These are phyloP conservation scores for Scortum barcoo DNA, from an alignment of 2,113 vertebrate species.

Conservation along the genomic window DNA sequence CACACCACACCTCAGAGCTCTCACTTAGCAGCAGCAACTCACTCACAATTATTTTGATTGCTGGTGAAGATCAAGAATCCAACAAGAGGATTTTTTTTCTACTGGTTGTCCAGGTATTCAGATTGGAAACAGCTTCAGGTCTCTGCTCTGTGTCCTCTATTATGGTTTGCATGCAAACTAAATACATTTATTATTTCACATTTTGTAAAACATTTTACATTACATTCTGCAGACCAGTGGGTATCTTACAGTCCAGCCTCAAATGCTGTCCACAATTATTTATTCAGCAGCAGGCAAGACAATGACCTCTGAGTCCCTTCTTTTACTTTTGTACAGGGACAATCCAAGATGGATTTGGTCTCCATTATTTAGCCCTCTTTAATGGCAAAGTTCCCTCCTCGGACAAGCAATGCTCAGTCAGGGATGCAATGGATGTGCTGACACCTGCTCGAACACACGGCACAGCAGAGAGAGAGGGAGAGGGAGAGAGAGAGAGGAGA, in stretches of 20 bases:
- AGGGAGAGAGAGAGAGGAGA: conserved; percentile 5
- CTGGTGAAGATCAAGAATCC: neutral
- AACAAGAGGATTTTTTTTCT: neutral
- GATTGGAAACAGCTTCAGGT: neutral
- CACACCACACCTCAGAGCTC: too few relatives aligned
- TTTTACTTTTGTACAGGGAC: conserved; percentile 22
- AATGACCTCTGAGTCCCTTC: conserved; percentile 25
- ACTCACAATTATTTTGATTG: neutral
- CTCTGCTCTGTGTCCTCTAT: neutral
- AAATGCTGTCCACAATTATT: neutral
- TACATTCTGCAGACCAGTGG: neutral
- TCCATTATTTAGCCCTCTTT: conserved; percentile 61
- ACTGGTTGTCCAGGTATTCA: neutral
- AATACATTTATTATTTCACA: neutral
- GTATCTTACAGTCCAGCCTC: neutral
- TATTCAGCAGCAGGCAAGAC: conserved; percentile 32
- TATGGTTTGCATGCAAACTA: too few relatives aligned
- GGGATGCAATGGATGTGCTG: conserved; percentile 68
- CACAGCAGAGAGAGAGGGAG: conserved; percentile 6
- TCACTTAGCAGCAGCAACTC: neutral
- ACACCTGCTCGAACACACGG: conserved; percentile 62
- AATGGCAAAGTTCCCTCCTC: conserved; percentile 42
- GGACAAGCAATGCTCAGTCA: conserved; percentile 62
- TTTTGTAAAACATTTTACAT: neutral
- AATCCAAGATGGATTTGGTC: conserved; percentile 32